Base-by-base conservation (phyloP, 1,140 invertebrate genomes). In the Meloidogyne hapla region DNA sequence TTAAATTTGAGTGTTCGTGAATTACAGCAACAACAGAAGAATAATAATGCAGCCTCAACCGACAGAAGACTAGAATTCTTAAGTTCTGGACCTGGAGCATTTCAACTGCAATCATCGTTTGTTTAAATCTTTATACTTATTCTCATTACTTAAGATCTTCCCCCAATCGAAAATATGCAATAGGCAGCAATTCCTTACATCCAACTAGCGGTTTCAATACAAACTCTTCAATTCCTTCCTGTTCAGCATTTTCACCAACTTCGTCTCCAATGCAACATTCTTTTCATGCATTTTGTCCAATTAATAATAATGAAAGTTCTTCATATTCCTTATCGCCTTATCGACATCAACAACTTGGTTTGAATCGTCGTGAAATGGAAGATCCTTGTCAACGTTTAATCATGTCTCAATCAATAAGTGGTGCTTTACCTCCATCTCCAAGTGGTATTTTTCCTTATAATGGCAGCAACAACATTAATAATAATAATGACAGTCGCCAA, bases 11-110 rank as follows among this genome's bases (percentile, higher is more conserved):
- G 64, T 28, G 63, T 64, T 15, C 73, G 74, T 33, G 74, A 77
- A 28, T 65, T 77, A 63, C 77, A 74, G 21, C 77, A 75, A 45
- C 48, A 56, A 8, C 12, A 15, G 2, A 15, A 33, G 33, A 33
- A 33, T 33, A 33, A 15, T 5, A 48, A n/a, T n/a, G n/a, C n/a
- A n/a, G n/a, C 18, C 18, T n/a, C 48, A n/a, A 80, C 78, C 2
- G 61, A 80, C 56, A 77, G 61, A 25, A 45, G 77, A 23, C 6
- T 75, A 48, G 77, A 78, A 48, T 78, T 78, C 62, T 45, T 78
- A 18, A 79, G 65, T 62, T 64, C 76, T 21, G 67, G 69, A n/a
- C 77, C 77, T 23, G 77, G 77, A 26, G 77, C 67, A 9, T 78
- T 78, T 45, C 42, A 63, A 45, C 40, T 77, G 6, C 64, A 75